Percentiles rank a stretch among this genome's conserved stretches.
These are phyloP conservation scores for Aquatica leii DNA, from an alignment of 2,888 invertebrate species.

Conservation along the genomic window DNA sequence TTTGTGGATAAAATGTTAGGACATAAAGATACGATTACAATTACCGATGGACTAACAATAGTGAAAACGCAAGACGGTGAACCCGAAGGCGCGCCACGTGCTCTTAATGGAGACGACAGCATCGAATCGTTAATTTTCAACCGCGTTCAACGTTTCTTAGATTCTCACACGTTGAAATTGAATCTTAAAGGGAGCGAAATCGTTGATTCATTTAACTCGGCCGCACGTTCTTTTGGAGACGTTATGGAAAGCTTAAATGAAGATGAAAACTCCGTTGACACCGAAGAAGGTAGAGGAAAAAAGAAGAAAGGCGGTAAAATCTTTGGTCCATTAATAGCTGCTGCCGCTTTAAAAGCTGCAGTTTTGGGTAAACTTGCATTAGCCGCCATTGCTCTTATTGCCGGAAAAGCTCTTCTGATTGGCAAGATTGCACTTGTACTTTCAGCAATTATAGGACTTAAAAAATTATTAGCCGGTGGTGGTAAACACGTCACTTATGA, in stretches of 20 bases:
- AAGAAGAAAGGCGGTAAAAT: slow-evolving; percentile 86
- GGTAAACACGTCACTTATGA: slow-evolving; percentile 86
- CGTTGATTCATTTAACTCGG: slow-evolving; percentile 79
- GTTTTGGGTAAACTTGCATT: slow-evolving; percentile 80
- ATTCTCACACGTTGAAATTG: slow-evolving; percentile 82
- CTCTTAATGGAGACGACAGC: slow-evolving; percentile 70
- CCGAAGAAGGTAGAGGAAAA: slow-evolving; percentile 76
- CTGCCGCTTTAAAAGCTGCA: slow-evolving; percentile 80
- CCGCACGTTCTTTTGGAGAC: slow-evolving; percentile 82
- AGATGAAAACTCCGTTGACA: slow-evolving; percentile 64
- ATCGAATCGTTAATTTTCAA: slow-evolving; percentile 71
- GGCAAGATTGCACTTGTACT: slow-evolving; percentile 86
- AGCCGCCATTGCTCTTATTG: slow-evolving; percentile 84
- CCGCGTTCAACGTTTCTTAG: slow-evolving; percentile 78
- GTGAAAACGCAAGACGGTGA: slow-evolving; percentile 75
- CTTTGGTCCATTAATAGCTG: slow-evolving; percentile 77
- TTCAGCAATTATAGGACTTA: slow-evolving; percentile 83
- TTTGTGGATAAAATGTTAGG: slow-evolving; percentile 86
- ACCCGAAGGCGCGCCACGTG: slow-evolving; percentile 79
- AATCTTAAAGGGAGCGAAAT: slow-evolving; percentile 87
- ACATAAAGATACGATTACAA: slow-evolving; percentile 79
- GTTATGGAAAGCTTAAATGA: slow-evolving; percentile 71
- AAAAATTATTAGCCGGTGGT: slow-evolving; percentile 78
- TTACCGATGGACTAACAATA: slow-evolving; percentile 85
- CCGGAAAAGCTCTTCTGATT: slow-evolving; percentile 84